Evolutionary conservation across 1,140 invertebrate genomes (phyloP), one percentile per base, ranked within the genome.

Genomic region (Cepaea nemoralis): DNA sequence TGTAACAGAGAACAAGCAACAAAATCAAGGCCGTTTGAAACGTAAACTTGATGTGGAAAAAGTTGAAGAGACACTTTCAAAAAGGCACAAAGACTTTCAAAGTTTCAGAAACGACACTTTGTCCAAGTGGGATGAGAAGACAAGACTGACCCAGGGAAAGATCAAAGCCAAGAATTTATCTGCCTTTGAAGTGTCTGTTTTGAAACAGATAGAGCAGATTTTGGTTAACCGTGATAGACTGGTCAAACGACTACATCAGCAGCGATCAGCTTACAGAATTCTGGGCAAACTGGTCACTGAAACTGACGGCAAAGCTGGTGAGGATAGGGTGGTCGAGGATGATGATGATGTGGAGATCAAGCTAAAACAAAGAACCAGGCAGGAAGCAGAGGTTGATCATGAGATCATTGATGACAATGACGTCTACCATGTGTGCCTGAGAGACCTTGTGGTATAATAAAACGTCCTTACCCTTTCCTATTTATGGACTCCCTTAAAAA

Each of bases 91-190:
- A 50, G 67, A 66, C 2, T 80, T 70, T 42, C 67, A 70, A 37
- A 70, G 35, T 50, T 70, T 45, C 45, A 80, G 77, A 35, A 80
- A 80, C 71, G 45, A 80, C 45, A 80, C 77, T 3, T 35, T 80
- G 40, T 80, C 67, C 5, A 80, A 80, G 39, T 80, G 77, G 77
- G 77, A 80, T 71, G 77, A 80, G 67, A 80, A 80, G 67, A 80
- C 77, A 12, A 19, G 77, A 22, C 45, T 80, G 8, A 19, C 77
- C 5, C 14, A 14, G 6, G 66, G 40, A 1, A 80, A 80, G 27
- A 50, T 80, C 27, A 70, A 50, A 35, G 5, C 77, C n/a, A 80
- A 80, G 39, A 80, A 80, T 31, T 80, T 80, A 70, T 66, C 77
- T 31, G 77, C 77, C 33, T 80, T 80, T 80, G 77, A 80, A 33